Conservation (phyloP, 1,140 invertebrate species). For the Diorhabda carinulata region DNA sequence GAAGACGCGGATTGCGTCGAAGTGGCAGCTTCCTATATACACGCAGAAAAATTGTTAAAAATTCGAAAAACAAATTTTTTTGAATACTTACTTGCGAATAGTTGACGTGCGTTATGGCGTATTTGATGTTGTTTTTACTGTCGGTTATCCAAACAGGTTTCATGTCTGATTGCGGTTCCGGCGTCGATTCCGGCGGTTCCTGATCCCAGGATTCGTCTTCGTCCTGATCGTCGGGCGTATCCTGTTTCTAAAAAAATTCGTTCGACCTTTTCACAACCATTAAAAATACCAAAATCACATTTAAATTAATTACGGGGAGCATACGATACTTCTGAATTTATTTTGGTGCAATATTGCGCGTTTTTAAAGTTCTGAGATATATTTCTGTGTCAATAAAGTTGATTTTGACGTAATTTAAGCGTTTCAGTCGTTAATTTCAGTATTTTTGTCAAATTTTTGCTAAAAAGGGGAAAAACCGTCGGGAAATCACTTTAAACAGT, state of each 20-base stretch:
- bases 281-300: too few relatives aligned
- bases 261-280: background rate
- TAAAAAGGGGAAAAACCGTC: too few relatives aligned
- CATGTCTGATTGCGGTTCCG: conserved; percentile 25
- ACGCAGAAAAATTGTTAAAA: conserved; percentile 21
- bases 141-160: conserved; percentile 45
- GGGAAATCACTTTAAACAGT: too few relatives aligned
- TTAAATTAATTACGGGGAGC: too few relatives aligned
- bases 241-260: conserved; percentile 25
- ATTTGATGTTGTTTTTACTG: conserved; percentile 45
- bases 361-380: too few relatives aligned
- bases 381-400: too few relatives aligned
- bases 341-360: too few relatives aligned
- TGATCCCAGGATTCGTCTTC: conserved; percentile 25
- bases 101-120: conserved; percentile 46
- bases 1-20: conserved; percentile 60
- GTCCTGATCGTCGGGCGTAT: conserved; percentile 27
- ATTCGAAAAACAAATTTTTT: background rate
- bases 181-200: conserved; percentile 22
- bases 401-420: too few relatives aligned
- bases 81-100: conserved; percentile 42
- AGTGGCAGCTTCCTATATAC: conserved; percentile 55
- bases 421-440: too few relatives aligned
- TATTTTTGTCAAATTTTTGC: too few relatives aligned
- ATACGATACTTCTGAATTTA: too few relatives aligned